A percentile compares a stretch with the other conserved stretches of the same genome.
Conservation (phyloP, 2,797 vertebrate genomes). For the Sus cebifrons region DNA sequence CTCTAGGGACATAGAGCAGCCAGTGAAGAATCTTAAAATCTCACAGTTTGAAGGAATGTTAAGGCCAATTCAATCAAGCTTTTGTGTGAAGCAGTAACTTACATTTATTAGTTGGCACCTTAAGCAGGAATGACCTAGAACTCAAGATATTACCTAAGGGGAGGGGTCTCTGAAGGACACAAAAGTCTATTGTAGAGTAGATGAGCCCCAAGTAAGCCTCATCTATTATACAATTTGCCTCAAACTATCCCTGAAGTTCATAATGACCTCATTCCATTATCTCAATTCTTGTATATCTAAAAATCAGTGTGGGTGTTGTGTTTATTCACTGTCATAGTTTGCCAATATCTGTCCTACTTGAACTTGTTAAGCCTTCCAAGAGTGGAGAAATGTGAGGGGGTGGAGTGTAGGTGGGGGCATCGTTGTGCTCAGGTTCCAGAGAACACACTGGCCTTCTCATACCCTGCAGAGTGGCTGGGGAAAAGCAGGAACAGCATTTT, state of each 20-base stretch:
- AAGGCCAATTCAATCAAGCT: neutral
- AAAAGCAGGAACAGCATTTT: neutral
- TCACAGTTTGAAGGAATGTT: neutral
- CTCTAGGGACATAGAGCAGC: neutral
- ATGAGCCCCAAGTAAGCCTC: neutral
- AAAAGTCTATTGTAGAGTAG: neutral
- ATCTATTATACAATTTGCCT: slow-evolving; percentile 4
- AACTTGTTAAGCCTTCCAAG: slow-evolving; percentile 28
- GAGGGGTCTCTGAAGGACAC: neutral
- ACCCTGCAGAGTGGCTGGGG: neutral
- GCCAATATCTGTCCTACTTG: slow-evolving; percentile 3
- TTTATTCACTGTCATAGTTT: neutral
- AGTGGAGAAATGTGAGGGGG: slow-evolving; percentile 57
- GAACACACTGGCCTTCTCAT: neutral
- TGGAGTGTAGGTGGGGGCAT: neutral
- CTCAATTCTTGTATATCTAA: neutral
- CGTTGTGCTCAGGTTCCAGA: neutral
- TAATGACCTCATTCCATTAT: neutral
- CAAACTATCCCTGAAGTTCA: neutral
- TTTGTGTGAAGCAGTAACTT: neutral
- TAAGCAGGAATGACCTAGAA: neutral
- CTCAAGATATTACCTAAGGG: neutral
- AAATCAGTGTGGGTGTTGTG: neutral
- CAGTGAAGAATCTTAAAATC: slow-evolving; percentile 31
- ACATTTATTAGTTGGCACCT: neutral